Base-by-base conservation (phyloP, 2,113 vertebrate species). In the Gallinago jamesoni region DNA sequence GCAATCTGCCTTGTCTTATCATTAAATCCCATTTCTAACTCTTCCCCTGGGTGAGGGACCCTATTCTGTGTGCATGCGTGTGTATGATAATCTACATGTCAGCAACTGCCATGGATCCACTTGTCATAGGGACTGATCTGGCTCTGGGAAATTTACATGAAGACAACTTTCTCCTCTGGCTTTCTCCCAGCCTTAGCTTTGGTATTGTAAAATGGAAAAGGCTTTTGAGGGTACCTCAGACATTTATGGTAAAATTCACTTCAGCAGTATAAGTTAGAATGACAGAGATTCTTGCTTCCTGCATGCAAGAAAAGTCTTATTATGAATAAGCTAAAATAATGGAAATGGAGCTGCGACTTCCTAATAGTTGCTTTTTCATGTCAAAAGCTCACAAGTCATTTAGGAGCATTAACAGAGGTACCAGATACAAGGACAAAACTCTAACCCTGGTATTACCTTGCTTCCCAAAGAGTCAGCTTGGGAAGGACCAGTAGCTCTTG, bases 61-160 rank as follows among this genome's bases (percentile, higher is more conserved):
- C 19, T 73, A 11, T 37, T 64, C 25, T 31, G 12, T 3, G 0
- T 35, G 13, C 15, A 16, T 17, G 28, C 31, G 14, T 47, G 27
- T 41, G 8, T n/a, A 25, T 14, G 18, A 45, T 1, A 8, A 55
- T 41, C 31, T 63, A 20, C 1, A 1, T 18, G 10, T 12, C 47
- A 75, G 17, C 7, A 31, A 13, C 76, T 53, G 31, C 11, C 31
- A 28, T 7, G 31, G 31, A 84, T 55, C 11, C 6, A 35, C 18
- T 55, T 1, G 9, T 53, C 9, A 10, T 2, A 56, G 4, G 30
- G 16, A 30, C 18, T 39, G 14, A 53, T 30, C 24, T 60, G 33
- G 25, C 20, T 69, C 39, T 74, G 45, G 28, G 81, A 69, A 90
- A 69, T 9, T 8, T 20, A 5, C 35, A n/a, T 7, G 21, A 81